Base-by-base conservation (phyloP, 2,113 vertebrate genomes). In the Grammomys surdaster region DNA sequence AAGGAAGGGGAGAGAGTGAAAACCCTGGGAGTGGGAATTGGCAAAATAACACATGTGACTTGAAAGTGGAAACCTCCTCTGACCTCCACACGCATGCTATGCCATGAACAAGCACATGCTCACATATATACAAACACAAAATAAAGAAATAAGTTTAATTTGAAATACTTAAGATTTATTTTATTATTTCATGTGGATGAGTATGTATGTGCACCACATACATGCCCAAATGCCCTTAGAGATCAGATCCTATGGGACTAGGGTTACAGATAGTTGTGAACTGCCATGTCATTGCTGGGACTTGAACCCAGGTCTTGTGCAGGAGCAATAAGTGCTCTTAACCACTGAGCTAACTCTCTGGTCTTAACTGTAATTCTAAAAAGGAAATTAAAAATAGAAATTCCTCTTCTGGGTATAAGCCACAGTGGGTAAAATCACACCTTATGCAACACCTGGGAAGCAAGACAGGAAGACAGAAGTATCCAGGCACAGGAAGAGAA, bases 321-420 rank as follows among this genome's bases (percentile, higher is more conserved):
- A 73, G 40, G 72, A 73, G n/a, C n/a, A 43, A 11, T 73, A 73
- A 73, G 72, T 73, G 72, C 72, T 43, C n/a, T 73, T 75, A 75
- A 43, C 20, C n/a, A 43, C n/a, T 75, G 72, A 43, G 72, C n/a
- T 75, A 43, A 75, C 19, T 75, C n/a, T 75, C 72, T 24, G 40
- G 20, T 24, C 72, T 24, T 75, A 75, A 22, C 20, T 43, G n/a
- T 75, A 43, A 75, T 75, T 75, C 72, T 72, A 95, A 78, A 80
- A 72, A 88, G 67, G 31, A 80, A 88, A 88, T 80, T 80, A 88
- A 93, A 93, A 75, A 43, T 75, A 43, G 72, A 75, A 43, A 77
- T 85, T 46, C 31, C 9, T 90, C 28, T 85, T 84, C 46, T 86
- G 87, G 36, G 36, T 84, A 24, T 75, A 31, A 78, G 69, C 20